Conservation (phyloP, 2,113 vertebrate species). For the Chlorodrepanis virens region DNA sequence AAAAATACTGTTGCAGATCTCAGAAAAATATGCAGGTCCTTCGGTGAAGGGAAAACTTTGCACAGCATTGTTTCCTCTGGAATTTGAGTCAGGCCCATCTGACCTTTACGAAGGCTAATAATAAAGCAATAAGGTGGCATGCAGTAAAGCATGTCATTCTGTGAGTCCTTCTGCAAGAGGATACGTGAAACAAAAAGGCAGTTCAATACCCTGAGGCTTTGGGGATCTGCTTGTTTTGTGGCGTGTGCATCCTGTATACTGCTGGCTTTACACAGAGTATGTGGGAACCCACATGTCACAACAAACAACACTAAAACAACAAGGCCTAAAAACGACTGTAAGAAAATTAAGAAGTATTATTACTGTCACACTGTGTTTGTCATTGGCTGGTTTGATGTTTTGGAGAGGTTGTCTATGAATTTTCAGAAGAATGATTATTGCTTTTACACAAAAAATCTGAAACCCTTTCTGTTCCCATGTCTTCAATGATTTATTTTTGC, state of each 20-base stretch:
- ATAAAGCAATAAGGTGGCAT: conserved; percentile 36
- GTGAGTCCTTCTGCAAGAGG: neutral
- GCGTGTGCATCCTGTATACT: neutral
- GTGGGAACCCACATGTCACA: neutral
- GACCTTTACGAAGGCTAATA: conserved; percentile 42
- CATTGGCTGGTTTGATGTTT: neutral
- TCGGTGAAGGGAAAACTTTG: neutral
- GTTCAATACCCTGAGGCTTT: neutral
- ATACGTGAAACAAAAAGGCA: conserved; percentile 36
- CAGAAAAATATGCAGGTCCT: neutral
- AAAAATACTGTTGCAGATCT: conserved; percentile 12
- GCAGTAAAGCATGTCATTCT: neutral
- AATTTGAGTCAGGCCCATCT: conserved; percentile 1
- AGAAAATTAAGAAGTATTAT: neutral
- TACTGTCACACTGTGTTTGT: neutral
- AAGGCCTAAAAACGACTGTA: neutral
- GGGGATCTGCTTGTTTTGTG: neutral
- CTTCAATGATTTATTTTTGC: neutral
- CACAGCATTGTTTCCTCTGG: neutral
- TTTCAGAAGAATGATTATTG: neutral
- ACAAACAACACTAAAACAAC: neutral
- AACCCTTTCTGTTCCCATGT: neutral
- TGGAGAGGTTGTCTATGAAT: neutral
- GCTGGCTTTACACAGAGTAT: neutral
- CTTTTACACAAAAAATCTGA: neutral